These are phyloP conservation scores for Phenganax subtilis DNA, from an alignment of 92 coral and sea anemone species.

Conservation along the genomic window DNA sequence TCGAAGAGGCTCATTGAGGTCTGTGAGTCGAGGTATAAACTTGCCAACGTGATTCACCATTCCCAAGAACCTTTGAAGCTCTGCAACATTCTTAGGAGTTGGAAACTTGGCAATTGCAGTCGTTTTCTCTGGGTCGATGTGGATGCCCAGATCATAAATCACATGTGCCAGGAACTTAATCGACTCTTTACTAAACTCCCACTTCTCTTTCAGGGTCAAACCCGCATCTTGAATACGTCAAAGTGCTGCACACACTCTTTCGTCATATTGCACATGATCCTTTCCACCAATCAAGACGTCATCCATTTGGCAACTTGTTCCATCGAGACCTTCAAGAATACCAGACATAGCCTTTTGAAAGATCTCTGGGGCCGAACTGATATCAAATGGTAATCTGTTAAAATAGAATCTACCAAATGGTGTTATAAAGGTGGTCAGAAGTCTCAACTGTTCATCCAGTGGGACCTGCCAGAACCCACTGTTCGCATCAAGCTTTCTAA, in stretches of 20 bases:
- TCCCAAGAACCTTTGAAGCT: slow-evolving; percentile 19
- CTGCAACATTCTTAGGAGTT: slow-evolving; percentile 11
- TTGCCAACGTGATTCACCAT: slow-evolving; percentile 24
- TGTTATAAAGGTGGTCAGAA: slow-evolving; percentile 46
- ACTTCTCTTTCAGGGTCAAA: slow-evolving; percentile 34
- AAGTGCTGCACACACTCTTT: slow-evolving; percentile 44
- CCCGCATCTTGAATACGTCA: slow-evolving; percentile 23
- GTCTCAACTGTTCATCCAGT: slow-evolving; percentile 40
- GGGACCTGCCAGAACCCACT: slow-evolving; percentile 55
- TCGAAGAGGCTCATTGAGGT: slow-evolving; percentile 48
- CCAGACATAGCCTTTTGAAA: slow-evolving; percentile 42
- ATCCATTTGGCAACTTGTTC: slow-evolving; percentile 39
- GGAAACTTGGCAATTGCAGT: slow-evolving; percentile 7
- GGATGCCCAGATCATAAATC: slow-evolving; percentile 24
- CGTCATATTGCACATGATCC: slow-evolving; percentile 47
- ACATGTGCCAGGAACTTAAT: slow-evolving; percentile 39
- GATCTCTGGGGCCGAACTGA: slow-evolving; percentile 53
- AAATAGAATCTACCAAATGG: slow-evolving; percentile 53
- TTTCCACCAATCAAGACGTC: slow-evolving; percentile 40
- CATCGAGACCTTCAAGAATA: slow-evolving; percentile 34
- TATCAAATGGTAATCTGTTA: slow-evolving; percentile 55
- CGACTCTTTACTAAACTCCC: slow-evolving; percentile 21
- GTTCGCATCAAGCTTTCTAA: slow-evolving; percentile 49
- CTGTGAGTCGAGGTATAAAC: slow-evolving; percentile 48
- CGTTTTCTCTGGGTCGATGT: slow-evolving; percentile 27